Evolutionary conservation across 2,888 invertebrate genomes (phyloP), one percentile per base, ranked within the genome.

Genomic region (Synanthedon formicaeformis): DNA sequence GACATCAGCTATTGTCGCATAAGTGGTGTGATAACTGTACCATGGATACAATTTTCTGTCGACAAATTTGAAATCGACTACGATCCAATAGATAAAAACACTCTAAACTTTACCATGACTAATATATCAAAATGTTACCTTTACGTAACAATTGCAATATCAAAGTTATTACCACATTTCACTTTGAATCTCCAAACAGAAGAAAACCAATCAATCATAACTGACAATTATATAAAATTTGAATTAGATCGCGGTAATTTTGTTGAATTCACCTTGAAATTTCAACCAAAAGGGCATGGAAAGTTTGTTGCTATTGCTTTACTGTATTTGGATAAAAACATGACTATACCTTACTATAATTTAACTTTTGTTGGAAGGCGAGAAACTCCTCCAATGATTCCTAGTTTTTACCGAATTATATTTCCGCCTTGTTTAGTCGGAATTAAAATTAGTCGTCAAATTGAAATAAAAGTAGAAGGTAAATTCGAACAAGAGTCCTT

Each of bases 111-210:
- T 58, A 71, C 75, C 6, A 80, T 84, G 67, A 78, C 62, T n/a
- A 87, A 87, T 61, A 55, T 85, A 51, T 85, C 85, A 2, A 86
- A 79, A 64, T 78, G 77, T 65, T 64, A 66, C 54, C 70, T 86
- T 50, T 58, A 69, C 54, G 56, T 85, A 2, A 73, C 78, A 18
- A 80, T 87, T 55, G 6, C 74, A 23, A 79, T 67, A 16, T 60
- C 75, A 48, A 87, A 83, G 58, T 58, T 87, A 53, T 54, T 65
- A 2, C 85, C 86, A 51, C 65, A 69, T 55, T 87, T 85, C 60
- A 64, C 71, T 13, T 64, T 87, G 52, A 66, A 75, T 40, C 56
- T 81, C 34, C 40, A 56, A 12, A 67, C 74, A 5, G 69, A 71
- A 57, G 69, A 73, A 53, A 67, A 65, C 53, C 60, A 68, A 53